Percentiles rank a stretch among this genome's conserved stretches.
These are phyloP conservation scores for Colaptes auratus DNA, from an alignment of 2,113 vertebrate species.

Conservation along the genomic window DNA sequence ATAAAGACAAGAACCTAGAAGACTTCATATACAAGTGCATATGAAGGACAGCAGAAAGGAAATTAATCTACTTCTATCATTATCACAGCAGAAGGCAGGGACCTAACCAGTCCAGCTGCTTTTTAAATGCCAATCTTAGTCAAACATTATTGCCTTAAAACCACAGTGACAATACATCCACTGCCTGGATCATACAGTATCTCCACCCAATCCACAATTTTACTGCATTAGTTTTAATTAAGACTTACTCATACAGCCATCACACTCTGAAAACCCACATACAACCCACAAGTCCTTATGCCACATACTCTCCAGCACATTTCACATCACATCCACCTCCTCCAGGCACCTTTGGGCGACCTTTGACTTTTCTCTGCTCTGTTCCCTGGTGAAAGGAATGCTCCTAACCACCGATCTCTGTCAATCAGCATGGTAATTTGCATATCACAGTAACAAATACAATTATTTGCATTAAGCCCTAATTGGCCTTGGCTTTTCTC, in stretches of 20 bases:
- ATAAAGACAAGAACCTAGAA: background rate
- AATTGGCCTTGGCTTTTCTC: fast-evolving
- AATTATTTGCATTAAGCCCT: background rate
- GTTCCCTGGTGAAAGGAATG: background rate
- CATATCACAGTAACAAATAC: background rate
- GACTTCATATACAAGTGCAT: background rate
- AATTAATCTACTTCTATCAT: background rate
- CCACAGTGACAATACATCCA: background rate
- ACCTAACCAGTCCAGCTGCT: background rate
- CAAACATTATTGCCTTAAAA: background rate
- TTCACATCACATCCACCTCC: background rate
- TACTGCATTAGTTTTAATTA: background rate
- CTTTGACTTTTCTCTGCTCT: background rate
- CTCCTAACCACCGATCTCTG: background rate
- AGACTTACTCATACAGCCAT: constrained; percentile 1
- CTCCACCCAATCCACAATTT: background rate
- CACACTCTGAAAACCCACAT: background rate
- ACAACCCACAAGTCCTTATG: background rate
- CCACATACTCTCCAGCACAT: background rate
- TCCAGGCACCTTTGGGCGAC: background rate
- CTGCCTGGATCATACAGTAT: background rate
- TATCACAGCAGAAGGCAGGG: background rate
- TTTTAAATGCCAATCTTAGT: background rate
- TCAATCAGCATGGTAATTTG: background rate
- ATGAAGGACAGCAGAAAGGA: background rate